Evolutionary conservation across 2,888 invertebrate genomes (phyloP), one percentile per base, ranked within the genome.

Genomic region (Galerucella calmariensis): DNA sequence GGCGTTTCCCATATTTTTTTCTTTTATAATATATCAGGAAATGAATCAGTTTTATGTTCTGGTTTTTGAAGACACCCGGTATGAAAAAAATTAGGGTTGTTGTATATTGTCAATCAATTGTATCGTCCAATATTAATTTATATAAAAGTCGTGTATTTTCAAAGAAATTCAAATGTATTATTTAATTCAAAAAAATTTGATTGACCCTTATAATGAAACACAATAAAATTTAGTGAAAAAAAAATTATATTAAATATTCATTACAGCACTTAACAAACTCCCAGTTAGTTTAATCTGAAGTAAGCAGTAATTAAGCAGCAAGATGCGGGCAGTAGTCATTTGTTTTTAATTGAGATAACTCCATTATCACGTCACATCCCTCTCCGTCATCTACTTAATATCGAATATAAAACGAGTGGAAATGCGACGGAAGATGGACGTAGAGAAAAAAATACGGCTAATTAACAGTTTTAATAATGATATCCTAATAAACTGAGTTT

Each of bases 401-500:
- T 66, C 20, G 51, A 12, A 41, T n/a, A n/a, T 9, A 11, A 11
- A 61, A 69, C 56, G 24, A 41, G 73, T 14, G 67, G 16, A 77
- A 76, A 56, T 41, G 75, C 51, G 73, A 75, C 44, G 58, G 67
- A 35, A 20, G 14, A 53, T 62, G 11, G 16, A 67, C 65, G 78
- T 75, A 63, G 62, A 65, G 68, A 24, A 65, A 72, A 63, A 56
- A 58, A 62, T 44, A 68, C 59, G 12, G 67, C 79, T 84, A 84
- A 85, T 85, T 85, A 85, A 84, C 84, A 84, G 83, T 84, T 85
- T 85, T 85, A 85, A 85, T 86, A 86, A 86, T 86, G 85, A 85
- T 86, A 85, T 86, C 83, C 86, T 85, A 86, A 86, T 86, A 86
- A 85, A 85, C 83, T 80, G 81, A 85, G 85, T 84, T 84, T 85